A percentile compares a stretch with the other conserved stretches of the same genome.
phyloP scores from a whole-genome alignment of 35 echinoderm and acorn worm genomes.

The Nesometra sesokonis region DNA sequence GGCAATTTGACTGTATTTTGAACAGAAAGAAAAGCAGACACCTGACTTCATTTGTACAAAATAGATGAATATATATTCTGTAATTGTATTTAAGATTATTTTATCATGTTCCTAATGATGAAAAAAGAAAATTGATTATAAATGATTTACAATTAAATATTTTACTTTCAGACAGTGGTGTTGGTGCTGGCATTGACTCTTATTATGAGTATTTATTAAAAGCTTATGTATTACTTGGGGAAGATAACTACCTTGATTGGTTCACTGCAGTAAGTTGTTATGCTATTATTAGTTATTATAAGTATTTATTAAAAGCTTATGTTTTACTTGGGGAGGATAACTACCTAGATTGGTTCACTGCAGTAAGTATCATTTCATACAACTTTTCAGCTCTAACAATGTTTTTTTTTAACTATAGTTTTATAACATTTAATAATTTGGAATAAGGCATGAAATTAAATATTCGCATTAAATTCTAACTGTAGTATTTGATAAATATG shows the following conservation, averaged over 20 bases:
- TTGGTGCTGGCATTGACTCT: slow-evolving; percentile 95
- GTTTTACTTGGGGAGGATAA: slow-evolving; percentile 65
- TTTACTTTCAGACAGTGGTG: slow-evolving; percentile 91
- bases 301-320: slow-evolving; percentile 77
- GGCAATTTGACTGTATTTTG: too few relatives aligned
- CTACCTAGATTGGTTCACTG: slow-evolving; percentile 64
- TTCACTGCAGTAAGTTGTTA: slow-evolving; percentile 60
- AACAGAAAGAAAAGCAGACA: too few relatives aligned
- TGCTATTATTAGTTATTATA: slow-evolving; percentile 42
- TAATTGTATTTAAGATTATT: too few relatives aligned
- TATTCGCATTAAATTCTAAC: too few relatives aligned
- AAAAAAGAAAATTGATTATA: not conserved
- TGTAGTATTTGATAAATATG: too few relatives aligned
- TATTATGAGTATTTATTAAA: slow-evolving; percentile 97
- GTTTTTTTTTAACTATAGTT: too few relatives aligned
- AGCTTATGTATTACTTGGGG: slow-evolving; percentile 84
- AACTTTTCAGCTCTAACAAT: too few relatives aligned
- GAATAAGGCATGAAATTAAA: too few relatives aligned
- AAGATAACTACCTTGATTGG: slow-evolving; percentile 65
- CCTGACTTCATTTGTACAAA: too few relatives aligned
- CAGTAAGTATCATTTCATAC: slow-evolving; percentile 35
- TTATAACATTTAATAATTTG: too few relatives aligned
- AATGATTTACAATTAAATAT: too few relatives aligned
- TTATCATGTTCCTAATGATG: not conserved
- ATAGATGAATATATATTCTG: too few relatives aligned